Percentiles rank a stretch among this genome's conserved stretches.
Evolutionary conservation across 2,113 vertebrate species (phyloP).

Genomic region (Parus major): DNA sequence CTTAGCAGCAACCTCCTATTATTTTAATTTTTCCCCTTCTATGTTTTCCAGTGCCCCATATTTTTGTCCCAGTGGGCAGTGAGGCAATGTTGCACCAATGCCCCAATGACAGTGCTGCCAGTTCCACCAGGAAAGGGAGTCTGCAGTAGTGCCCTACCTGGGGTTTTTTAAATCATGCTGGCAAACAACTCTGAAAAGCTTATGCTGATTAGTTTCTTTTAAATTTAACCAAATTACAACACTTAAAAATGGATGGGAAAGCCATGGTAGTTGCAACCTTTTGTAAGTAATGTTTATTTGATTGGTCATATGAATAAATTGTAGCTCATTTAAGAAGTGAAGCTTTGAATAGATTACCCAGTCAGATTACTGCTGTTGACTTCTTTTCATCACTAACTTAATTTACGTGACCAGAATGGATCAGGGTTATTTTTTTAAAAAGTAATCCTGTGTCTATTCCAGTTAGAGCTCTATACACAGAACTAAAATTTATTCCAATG

Average conservation of each 20-base stretch:
- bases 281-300: conserved; percentile 22
- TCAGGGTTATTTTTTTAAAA: background rate
- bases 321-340: background rate
- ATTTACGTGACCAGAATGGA: background rate
- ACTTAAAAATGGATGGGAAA: background rate
- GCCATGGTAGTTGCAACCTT: background rate
- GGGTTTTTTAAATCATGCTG: background rate
- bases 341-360: conserved; percentile 37
- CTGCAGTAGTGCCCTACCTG: background rate
- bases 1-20: background rate
- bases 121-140: background rate
- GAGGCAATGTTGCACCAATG: rapidly evolving
- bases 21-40: background rate
- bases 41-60: rapidly evolving
- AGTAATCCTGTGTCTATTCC: background rate
- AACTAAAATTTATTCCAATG: background rate
- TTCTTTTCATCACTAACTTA: conserved; percentile 1
- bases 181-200: background rate
- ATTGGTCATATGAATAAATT: background rate
- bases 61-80: background rate
- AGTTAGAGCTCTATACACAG: background rate
- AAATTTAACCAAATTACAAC: background rate
- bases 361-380: background rate
- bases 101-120: background rate
- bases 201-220: background rate